Evolutionary conservation across 2,113 vertebrate genomes (phyloP), one percentile per base, ranked within the genome.

Genomic region (Elachura formosa): DNA sequence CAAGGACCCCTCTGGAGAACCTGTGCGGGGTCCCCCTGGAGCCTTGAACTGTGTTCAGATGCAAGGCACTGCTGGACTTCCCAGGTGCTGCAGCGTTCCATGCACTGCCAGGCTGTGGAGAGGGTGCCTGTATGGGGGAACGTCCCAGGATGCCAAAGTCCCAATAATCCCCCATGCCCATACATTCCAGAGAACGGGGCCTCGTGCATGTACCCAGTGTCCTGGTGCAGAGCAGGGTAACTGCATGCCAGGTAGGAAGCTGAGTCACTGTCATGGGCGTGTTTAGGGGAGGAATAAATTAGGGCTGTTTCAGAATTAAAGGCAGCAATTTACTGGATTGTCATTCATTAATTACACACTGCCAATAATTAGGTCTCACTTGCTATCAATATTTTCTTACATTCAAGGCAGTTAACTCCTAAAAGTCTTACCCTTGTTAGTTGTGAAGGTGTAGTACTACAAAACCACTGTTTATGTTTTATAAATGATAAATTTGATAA

Each of bases 151-250:
- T 34, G 36, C n/a, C 49, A 1, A 6, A 66, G 6, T 34, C n/a
- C 12, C 24, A 10, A 15, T 25, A n/a, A 0, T 67, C 14, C 49
- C 16, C 58, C 34, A n/a, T 21, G 41, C n/a, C 22, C 2, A 0
- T 7, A 10, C 12, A 1, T 31, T 10, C 9, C 26, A 38, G 31
- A 26, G 26, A 31, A 4, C 21, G 49, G n/a, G 34, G 18, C 5
- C 38, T 66, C 14, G 4, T 52, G 5, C n/a, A n/a, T n/a, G n/a
- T n/a, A n/a, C n/a, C n/a, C 40, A 46, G 38, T 78, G 23, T 16
- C 14, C 3, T 40, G 17, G 16, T 85, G 28, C 55, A 56, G n/a
- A 52, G 59, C 15, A 62, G 34, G 74, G 5, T 31, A 61, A 6
- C 31, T 21, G 0, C 14, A 2, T 43, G 31, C 21, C 43, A 63